Evolutionary conservation across 2,113 vertebrate genomes (phyloP), one percentile per base, ranked within the genome.

Genomic region (Columba livia): DNA sequence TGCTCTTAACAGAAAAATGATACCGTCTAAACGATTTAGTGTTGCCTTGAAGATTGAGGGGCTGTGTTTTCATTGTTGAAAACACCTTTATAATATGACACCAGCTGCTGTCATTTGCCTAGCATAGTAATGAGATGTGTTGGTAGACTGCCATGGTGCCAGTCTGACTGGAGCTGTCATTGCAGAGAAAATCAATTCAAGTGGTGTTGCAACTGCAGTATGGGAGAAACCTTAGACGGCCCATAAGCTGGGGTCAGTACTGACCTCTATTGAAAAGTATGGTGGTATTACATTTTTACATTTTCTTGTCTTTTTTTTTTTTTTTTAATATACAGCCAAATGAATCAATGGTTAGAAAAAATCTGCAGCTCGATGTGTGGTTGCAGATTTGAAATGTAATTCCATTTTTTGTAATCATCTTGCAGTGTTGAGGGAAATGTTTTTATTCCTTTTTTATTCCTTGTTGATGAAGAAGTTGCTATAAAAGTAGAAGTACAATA

Each of bases 81-180:
- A 98, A 98, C 97, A 98, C 98, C 98, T 98, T 97, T 97, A 97
- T 98, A 98, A 99, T 97, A 98, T 98, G 98, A 99, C 98, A 99
- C 99, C 98, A 96, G 97, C 97, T 95, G 96, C 98, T 98, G 98
- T 98, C 98, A 97, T 98, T 98, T 97, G 97, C 98, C 97, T 95
- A 97, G 97, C 94, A 96, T 97, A 98, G 97, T 98, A 97, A 98
- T 97, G 98, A 98, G 98, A 97, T 83, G 94, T 97, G 97, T 96
- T 96, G 96, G 98, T 97, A 97, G 96, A 97, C 95, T 95, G 97
- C 96, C 77, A 96, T 98, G 98, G 99, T 99, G 99, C 99, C 99
- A 98, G 99, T 96, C 99, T 98, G 99, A 98, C 99, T 98, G 98
- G 99, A 98, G 98, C 98, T 99, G 98, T 98, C 98, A 98, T 98